These are phyloP conservation scores for Tetragnatha versicolor DNA, from an alignment of 1,140 invertebrate genomes.

Conservation along the genomic window DNA sequence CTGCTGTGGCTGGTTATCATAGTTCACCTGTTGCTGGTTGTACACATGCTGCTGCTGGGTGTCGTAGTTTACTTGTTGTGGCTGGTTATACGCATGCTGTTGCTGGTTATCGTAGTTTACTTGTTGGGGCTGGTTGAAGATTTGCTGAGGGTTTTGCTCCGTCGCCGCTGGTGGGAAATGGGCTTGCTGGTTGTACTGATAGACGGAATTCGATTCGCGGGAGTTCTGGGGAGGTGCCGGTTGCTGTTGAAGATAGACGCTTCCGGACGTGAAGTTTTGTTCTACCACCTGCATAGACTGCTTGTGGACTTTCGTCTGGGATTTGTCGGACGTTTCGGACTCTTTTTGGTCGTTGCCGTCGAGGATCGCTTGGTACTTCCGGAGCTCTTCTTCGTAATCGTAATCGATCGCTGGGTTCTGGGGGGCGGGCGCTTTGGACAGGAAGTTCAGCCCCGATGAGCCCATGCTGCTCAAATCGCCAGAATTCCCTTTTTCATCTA, in stretches of 20 bases:
- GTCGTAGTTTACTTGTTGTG: background rate
- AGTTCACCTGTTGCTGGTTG: background rate
- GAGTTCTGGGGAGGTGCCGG: background rate
- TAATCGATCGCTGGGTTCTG: slow-evolving; percentile 28
- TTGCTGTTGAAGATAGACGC: background rate
- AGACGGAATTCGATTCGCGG: background rate
- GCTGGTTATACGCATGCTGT: background rate
- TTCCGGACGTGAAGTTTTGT: slow-evolving; percentile 12
- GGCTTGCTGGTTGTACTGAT: background rate
- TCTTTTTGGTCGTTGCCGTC: slow-evolving; percentile 15
- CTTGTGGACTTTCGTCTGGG: slow-evolving; percentile 9
- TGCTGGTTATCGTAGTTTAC: background rate
- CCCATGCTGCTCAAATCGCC: background rate
- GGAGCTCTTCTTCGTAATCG: slow-evolving; percentile 43
- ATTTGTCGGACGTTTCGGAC: background rate
- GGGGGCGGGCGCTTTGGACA: background rate
- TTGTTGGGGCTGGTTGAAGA: background rate
- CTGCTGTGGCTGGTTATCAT: background rate
- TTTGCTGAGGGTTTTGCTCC: background rate
- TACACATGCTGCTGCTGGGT: background rate
- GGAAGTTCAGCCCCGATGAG: slow-evolving; percentile 12
- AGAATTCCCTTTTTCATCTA: background rate
- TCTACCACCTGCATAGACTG: background rate
- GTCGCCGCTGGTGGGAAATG: too few relatives aligned
- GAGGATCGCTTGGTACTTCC: slow-evolving; percentile 39